Evolutionary conservation across 2,113 vertebrate genomes (phyloP), one percentile per base, ranked within the genome.

Genomic region (Malurus cyaneus): DNA sequence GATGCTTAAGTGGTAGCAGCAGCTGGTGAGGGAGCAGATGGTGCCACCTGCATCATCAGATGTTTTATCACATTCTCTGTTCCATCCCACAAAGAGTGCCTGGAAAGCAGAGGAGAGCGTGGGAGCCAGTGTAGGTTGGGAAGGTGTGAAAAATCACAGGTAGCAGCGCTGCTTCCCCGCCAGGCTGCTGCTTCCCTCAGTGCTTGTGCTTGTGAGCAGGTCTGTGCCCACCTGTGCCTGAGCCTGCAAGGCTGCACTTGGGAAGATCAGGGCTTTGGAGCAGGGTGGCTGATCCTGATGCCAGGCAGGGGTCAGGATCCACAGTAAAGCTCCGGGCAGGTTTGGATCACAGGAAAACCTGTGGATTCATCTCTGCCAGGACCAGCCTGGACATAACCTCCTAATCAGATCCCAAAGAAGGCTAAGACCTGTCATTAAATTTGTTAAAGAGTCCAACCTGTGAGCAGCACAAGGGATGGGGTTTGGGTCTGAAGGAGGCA

Each of bases 21-120:
- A 97, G 90, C 88, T 93, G 74, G 52, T 57, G 79, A 94, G 88
- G 73, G 69, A 97, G 95, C 97, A 97, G 96, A 96, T 98, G 97
- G 96, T 93, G 73, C 82, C 69, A 79, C 88, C 96, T 97, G 94
- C 62, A 91, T 94, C 92, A 80, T 98, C 96, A 95, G 91, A 91
- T 96, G 95, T 66, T 96, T 96, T 89, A 96, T 92, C 96, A 93
- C 96, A 52, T 83, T 93, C 92, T 82, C 88, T 88, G 34, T 39
- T 95, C 94, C 66, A 94, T 94, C 80, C 83, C 64, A 72, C 80
- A 70, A 92, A 89, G 54, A 88, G 65, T 2, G 16, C n/a, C 80
- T 94, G 92, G 90, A n/a, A 96, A 92, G 72, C 1, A 67, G 72
- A 91, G 80, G 83, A 76, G 78, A 89, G 85, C 1, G 76, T 96